Base-by-base conservation (phyloP, 2,888 invertebrate genomes). In the Parascotia fuliginaria region DNA sequence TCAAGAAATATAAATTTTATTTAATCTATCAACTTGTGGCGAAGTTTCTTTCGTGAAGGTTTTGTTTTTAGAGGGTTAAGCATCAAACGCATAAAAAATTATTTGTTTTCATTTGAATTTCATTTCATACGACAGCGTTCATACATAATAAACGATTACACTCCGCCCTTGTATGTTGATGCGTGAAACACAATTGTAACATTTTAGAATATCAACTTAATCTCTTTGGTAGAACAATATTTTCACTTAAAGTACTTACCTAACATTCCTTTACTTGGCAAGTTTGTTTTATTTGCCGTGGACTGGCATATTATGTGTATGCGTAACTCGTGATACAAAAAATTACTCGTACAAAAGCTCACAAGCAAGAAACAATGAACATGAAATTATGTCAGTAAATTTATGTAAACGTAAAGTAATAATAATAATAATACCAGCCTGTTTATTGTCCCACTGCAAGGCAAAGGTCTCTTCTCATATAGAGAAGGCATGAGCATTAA, bases 91-190 rank as follows among this genome's bases (percentile, higher is more conserved):
- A 78, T 87, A 83, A 88, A 88, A 85, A 83, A 69, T 70, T 85
- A 85, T 83, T 82, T 81, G 66, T 42, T 55, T 78, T 82, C 87
- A 86, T 89, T 86, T 86, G 87, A 89, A 87, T 89, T 88, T 87
- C 85, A 86, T 84, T 74, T 69, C 68, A 58, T 65, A 64, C 74
- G 81, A 77, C 75, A 64, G 54, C 69, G 57, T 70, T 83, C 87
- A 87, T 89, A 84, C 83, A 88, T 89, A 87, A 80, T 85, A 86
- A 85, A 83, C 65, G 70, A 42, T 33, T 55, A 48, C 58, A 51
- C 55, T 55, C 40, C 41, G 39, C 50, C 31, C 38, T 12, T 42
- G 5, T 38, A 15, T 48, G 46, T 38, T 56, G 43, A 52, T 54
- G 43, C 44, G 36, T 47, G 27, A 32, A 37, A 40, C 37, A 7